phyloP scores from a whole-genome alignment of 2,797 vertebrate species.

The Micrastur ruficollis region DNA sequence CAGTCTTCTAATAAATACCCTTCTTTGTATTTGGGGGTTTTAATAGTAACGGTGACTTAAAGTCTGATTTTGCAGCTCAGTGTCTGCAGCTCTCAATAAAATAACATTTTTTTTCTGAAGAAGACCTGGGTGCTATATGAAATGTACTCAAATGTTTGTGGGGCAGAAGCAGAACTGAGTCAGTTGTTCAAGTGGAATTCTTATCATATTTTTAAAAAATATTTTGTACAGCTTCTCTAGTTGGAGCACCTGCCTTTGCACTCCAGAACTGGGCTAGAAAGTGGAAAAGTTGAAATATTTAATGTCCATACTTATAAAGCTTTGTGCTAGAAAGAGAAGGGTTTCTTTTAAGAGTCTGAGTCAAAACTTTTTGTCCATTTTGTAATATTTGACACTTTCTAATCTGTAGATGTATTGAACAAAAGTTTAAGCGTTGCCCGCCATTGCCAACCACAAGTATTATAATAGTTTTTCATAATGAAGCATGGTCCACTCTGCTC shows the following conservation, averaged over 20 bases:
- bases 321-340: background rate
- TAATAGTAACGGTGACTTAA: background rate
- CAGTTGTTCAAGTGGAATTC: background rate
- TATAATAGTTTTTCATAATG: constrained; percentile 98
- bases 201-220: background rate
- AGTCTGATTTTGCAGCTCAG: background rate
- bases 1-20: background rate
- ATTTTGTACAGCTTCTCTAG: background rate
- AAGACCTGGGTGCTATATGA: background rate
- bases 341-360: background rate
- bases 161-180: background rate
- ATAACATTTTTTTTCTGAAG: background rate
- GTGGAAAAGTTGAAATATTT: background rate
- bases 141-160: background rate
- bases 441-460: constrained; percentile 91
- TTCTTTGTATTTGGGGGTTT: background rate
- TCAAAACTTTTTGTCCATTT: background rate
- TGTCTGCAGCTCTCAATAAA: background rate
- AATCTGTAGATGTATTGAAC: constrained; percentile 91
- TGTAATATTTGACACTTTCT: constrained; percentile 23
- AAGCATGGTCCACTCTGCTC: constrained; percentile 95
- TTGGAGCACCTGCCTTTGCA: background rate
- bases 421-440: constrained; percentile 94
- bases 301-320: background rate
- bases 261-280: background rate